A percentile compares a stretch with the other conserved stretches of the same genome.
Conservation (phyloP, 2,113 vertebrate species). For the Pseudorasbora parva region DNA sequence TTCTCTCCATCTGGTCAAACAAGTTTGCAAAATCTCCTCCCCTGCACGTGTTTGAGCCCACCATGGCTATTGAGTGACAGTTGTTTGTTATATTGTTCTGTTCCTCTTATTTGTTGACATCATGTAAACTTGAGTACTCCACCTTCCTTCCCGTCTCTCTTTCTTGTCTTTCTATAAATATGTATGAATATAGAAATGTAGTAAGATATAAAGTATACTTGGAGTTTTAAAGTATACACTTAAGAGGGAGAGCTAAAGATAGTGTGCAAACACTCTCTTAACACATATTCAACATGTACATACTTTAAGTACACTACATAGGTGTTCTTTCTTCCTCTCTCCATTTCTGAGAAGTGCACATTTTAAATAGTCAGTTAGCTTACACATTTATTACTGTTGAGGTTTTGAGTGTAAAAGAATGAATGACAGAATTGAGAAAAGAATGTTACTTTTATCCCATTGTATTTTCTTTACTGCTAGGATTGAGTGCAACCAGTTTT, state of each 20-base stretch:
- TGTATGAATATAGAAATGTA: conserved; percentile 51
- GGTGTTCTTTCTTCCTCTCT: conserved; percentile 20
- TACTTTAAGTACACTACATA: conserved; percentile 53
- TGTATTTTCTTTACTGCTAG: neutral
- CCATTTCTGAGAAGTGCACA: conserved; percentile 36
- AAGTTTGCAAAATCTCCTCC: conserved; percentile 34
- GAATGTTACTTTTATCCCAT: neutral
- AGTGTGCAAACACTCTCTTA: conserved; percentile 34
- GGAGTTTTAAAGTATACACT: conserved; percentile 42
- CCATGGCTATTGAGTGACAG: conserved; percentile 50
- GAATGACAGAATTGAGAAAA: neutral
- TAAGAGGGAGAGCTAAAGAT: conserved; percentile 36
- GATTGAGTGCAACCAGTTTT: neutral
- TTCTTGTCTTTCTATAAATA: conserved; percentile 69
- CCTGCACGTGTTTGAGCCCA: conserved; percentile 53
- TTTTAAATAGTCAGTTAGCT: conserved; percentile 23
- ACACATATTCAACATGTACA: conserved; percentile 39
- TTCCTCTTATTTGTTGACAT: conserved; percentile 21
- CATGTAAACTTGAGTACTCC: conserved; percentile 43
- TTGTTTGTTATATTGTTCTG: conserved; percentile 37
- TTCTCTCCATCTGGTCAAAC: conserved; percentile 31
- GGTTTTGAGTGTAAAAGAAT: neutral
- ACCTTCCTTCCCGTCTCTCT: conserved; percentile 9
- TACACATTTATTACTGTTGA: neutral
- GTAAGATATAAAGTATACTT: conserved; percentile 35